Evolutionary conservation across 2,888 invertebrate genomes (phyloP).

Genomic region (Subacronicta megacephala): DNA sequence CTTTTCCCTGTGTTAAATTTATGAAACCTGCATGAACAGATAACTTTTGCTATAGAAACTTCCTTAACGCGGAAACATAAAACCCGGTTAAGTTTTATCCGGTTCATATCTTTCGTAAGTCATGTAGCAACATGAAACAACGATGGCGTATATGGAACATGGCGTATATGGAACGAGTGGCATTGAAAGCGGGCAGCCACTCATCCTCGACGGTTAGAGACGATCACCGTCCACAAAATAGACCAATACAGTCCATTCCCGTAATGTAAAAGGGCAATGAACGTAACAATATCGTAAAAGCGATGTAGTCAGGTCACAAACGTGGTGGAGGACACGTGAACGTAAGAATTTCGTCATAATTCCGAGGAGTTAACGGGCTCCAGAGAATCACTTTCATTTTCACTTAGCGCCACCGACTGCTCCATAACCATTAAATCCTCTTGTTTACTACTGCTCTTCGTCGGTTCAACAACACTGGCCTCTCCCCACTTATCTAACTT

Average conservation of each 20-base stretch:
- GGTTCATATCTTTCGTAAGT: slow-evolving; percentile 20
- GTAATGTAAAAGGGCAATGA: slow-evolving; percentile 67
- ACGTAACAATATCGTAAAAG: slow-evolving; percentile 69
- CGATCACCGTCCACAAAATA: slow-evolving; percentile 51
- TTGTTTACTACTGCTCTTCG: slow-evolving; percentile 76
- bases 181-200: slow-evolving; percentile 40
- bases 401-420: slow-evolving; percentile 81
- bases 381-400: slow-evolving; percentile 83
- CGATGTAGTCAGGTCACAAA: slow-evolving; percentile 61
- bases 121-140: slow-evolving; percentile 19
- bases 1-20: not conserved
- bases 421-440: slow-evolving; percentile 81
- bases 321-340: slow-evolving; percentile 64
- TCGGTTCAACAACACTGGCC: slow-evolving; percentile 63
- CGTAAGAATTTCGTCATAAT: slow-evolving; percentile 74
- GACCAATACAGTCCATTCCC: slow-evolving; percentile 58
- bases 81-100: slow-evolving; percentile 15
- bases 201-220: slow-evolving; percentile 42
- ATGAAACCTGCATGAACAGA: slow-evolving; percentile 15
- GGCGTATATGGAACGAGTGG: slow-evolving; percentile 32
- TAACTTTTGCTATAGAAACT: slow-evolving; percentile 15
- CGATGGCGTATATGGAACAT: not conserved
- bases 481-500: slow-evolving; percentile 72
- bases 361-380: slow-evolving; percentile 74
- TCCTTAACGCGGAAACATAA: slow-evolving; percentile 12